These are phyloP conservation scores for Phyto melanocephala DNA, from an alignment of 2,888 invertebrate genomes.

Conservation along the genomic window DNA sequence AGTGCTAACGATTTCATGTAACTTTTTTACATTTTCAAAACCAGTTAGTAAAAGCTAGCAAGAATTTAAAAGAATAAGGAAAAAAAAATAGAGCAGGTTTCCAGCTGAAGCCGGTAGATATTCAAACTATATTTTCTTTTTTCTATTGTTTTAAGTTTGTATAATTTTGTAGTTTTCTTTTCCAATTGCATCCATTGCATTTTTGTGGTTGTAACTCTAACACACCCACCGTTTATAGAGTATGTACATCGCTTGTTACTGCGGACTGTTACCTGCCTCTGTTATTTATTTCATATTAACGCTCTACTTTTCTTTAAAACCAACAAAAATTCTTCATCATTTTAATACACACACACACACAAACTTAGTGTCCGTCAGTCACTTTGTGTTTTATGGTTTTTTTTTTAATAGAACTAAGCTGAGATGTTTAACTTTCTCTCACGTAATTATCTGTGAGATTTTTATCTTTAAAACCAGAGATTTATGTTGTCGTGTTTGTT, in stretches of 20 bases:
- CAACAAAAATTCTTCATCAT: background rate
- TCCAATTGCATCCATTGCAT: background rate
- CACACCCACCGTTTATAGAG: conserved; percentile 38
- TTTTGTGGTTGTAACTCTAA: conserved; percentile 7
- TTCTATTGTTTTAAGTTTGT: background rate
- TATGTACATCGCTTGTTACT: conserved; percentile 12
- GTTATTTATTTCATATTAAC: background rate
- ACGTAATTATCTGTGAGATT: conserved; percentile 61
- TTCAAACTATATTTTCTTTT: background rate
- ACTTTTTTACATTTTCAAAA: background rate
- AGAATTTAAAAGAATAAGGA: background rate
- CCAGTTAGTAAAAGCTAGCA: background rate
- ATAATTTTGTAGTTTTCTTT: background rate
- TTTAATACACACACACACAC: conserved; percentile 7
- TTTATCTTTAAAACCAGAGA: conserved; percentile 54
- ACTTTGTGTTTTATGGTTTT: background rate
- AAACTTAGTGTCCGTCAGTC: conserved; percentile 1
- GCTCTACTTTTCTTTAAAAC: conserved; percentile 43
- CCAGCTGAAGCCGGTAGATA: background rate
- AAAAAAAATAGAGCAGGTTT: conserved; percentile 11
- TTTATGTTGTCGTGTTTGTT: conserved; percentile 5
- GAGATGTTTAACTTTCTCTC: conserved; percentile 62
- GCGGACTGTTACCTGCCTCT: conserved; percentile 14
- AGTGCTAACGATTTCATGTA: background rate
- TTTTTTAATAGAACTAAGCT: conserved; percentile 31